Evolutionary conservation across 2,797 vertebrate species (phyloP).

Genomic region (Pipistrellus nathusii): DNA sequence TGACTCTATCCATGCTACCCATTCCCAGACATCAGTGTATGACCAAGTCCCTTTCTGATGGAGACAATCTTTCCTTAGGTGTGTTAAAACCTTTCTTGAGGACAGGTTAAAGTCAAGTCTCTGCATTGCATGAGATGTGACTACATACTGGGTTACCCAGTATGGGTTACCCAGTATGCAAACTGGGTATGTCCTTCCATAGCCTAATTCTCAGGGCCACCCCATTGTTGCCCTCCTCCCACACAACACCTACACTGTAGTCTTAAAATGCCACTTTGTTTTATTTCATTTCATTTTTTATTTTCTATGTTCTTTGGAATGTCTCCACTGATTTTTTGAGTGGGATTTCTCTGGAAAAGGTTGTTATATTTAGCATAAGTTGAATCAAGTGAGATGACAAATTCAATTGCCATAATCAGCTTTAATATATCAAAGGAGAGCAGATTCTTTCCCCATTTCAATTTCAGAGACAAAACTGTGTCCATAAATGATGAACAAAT

Average conservation of each 20-base stretch:
- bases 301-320: constrained; percentile 72
- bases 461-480: constrained; percentile 17
- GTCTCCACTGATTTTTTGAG: constrained; percentile 65
- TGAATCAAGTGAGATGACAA: constrained; percentile 64
- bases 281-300: constrained; percentile 63
- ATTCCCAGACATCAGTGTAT: background rate
- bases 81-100: background rate
- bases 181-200: no score
- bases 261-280: constrained; percentile 56
- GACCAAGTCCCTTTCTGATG: background rate
- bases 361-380: constrained; percentile 73
- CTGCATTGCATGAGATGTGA: background rate
- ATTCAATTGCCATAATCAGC: constrained; percentile 45
- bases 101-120: background rate
- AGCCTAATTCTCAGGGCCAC: background rate
- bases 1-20: background rate
- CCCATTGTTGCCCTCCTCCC: background rate
- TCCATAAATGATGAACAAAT: constrained; percentile 8
- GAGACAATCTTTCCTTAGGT: background rate
- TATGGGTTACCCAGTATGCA: no score
- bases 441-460: constrained; percentile 23
- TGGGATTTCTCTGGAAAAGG: constrained; percentile 56
- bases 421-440: constrained; percentile 56
- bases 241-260: background rate
- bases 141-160: background rate